phyloP scores from a whole-genome alignment of 2,797 vertebrate genomes.

The Ptychadena robeensis region DNA sequence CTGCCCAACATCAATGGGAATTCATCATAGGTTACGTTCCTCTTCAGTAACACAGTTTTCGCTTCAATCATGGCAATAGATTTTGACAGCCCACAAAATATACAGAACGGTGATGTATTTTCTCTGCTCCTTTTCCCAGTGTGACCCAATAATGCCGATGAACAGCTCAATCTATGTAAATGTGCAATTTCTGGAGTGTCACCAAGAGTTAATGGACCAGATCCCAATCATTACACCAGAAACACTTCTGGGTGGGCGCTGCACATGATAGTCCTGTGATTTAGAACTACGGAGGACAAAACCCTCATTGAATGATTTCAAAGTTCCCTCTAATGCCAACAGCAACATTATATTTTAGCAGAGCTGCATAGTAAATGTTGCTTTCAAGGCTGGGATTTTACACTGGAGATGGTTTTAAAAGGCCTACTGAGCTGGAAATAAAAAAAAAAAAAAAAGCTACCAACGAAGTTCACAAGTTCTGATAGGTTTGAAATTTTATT shows the following conservation, averaged over 20 bases:
- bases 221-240: conserved; percentile 3
- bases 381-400: background rate
- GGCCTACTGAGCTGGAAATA: background rate
- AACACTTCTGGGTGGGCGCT: background rate
- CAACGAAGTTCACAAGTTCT: no score
- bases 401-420: background rate
- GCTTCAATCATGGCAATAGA: no score
- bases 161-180: background rate
- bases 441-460: background rate
- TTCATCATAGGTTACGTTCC: background rate
- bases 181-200: background rate
- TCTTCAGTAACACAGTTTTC: no score
- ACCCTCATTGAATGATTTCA: background rate
- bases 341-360: background rate
- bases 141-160: background rate
- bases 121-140: background rate
- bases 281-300: background rate
- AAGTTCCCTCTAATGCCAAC: background rate
- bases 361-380: background rate
- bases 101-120: background rate
- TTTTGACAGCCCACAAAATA: background rate
- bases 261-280: background rate
- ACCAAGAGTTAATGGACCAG: background rate
- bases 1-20: background rate
- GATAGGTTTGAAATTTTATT: no score